These are phyloP conservation scores for Aleiodes leptofemur DNA, from an alignment of 2,888 invertebrate genomes.

Conservation along the genomic window DNA sequence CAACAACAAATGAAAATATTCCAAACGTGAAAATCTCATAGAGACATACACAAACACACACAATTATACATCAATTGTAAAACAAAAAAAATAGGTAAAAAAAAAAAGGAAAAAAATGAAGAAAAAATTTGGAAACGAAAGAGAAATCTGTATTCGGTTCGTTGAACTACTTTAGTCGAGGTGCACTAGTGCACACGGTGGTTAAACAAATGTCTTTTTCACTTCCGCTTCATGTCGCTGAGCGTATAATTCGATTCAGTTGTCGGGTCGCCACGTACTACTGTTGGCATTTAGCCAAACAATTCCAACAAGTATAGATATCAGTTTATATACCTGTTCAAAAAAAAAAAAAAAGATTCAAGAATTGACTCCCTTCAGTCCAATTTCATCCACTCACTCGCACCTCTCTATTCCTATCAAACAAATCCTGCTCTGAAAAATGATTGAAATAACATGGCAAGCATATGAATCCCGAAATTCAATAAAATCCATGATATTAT, in stretches of 20 bases:
- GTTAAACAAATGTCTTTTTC: constrained; percentile 60
- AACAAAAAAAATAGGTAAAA: background rate
- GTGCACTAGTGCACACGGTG: constrained; percentile 50
- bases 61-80: background rate
- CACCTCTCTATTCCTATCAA: background rate
- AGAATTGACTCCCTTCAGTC: constrained; percentile 21
- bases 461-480: too few relatives aligned
- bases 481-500: too few relatives aligned
- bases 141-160: constrained; percentile 37
- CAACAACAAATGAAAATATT: too few relatives aligned
- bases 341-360: constrained; percentile 15
- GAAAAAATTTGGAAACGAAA: background rate
- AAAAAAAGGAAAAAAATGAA: constrained; percentile 11
- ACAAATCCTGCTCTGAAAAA: too few relatives aligned
- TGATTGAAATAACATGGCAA: too few relatives aligned
- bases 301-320: constrained; percentile 49
- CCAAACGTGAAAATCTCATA: too few relatives aligned
- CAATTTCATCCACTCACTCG: background rate
- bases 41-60: too few relatives aligned
- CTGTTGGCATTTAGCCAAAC: constrained; percentile 56
- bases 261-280: constrained; percentile 58
- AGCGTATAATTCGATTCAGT: constrained; percentile 60
- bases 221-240: constrained; percentile 57
- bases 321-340: constrained; percentile 1
- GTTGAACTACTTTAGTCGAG: constrained; percentile 43